A percentile compares a stretch with the other conserved stretches of the same genome.
These are phyloP conservation scores for Halcyon smyrnensis DNA, from an alignment of 2,797 vertebrate genomes.

Conservation along the genomic window DNA sequence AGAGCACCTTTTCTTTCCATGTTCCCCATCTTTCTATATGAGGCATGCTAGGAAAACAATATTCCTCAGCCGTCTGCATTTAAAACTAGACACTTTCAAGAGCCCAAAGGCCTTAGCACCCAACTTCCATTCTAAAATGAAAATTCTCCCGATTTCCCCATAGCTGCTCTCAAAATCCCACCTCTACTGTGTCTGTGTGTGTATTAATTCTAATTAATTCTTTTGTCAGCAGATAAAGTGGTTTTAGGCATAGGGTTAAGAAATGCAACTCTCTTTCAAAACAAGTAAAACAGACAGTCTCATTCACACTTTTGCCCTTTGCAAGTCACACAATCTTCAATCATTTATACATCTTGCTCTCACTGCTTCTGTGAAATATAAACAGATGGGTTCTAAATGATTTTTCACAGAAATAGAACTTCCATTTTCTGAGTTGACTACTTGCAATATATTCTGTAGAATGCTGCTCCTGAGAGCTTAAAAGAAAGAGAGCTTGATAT, in stretches of 20 bases:
- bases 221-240: slow-evolving; percentile 24
- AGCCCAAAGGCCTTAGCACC: neutral
- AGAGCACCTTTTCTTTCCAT: neutral
- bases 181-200: neutral
- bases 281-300: slow-evolving; percentile 38
- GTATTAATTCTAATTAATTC: slow-evolving; percentile 12
- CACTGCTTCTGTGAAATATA: slow-evolving; percentile 5
- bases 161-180: neutral
- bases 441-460: slow-evolving; percentile 31
- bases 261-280: slow-evolving; percentile 17
- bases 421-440: slow-evolving; percentile 31
- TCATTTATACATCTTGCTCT: slow-evolving; percentile 2
- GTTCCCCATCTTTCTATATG: neutral
- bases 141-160: neutral
- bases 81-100: neutral
- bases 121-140: neutral
- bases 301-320: slow-evolving; percentile 52
- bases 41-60: neutral
- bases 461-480: neutral
- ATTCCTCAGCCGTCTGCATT: neutral
- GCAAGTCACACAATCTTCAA: slow-evolving; percentile 44
- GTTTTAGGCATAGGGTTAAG: neutral
- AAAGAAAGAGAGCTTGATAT: neutral
- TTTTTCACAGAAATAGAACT: slow-evolving; percentile 38
- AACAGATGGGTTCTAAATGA: slow-evolving; percentile 55